Conservation (phyloP, 2,797 vertebrate genomes). For the Myripristis murdjan region DNA sequence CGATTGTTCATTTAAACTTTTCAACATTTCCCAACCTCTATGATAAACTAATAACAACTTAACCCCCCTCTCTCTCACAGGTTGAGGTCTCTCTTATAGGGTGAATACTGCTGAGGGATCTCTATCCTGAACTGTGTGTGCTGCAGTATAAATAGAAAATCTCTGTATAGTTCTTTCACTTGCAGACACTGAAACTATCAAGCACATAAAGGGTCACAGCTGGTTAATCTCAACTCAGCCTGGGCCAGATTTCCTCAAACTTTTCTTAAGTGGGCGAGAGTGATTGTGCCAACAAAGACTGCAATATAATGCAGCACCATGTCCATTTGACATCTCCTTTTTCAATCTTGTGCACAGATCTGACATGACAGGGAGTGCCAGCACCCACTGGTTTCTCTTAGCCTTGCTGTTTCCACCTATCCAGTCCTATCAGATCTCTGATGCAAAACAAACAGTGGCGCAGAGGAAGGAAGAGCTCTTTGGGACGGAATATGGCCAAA, state of each 20-base stretch:
- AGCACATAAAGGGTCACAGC: neutral
- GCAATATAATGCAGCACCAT: conserved; percentile 25
- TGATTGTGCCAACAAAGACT: conserved; percentile 1
- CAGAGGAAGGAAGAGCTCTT: conserved; percentile 26
- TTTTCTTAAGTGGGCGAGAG: neutral
- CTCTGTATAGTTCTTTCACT: neutral
- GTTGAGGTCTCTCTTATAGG: no score
- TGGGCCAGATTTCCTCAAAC: conserved; percentile 12
- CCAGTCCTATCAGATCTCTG: conserved; percentile 36
- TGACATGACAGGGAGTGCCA: conserved; percentile 45
- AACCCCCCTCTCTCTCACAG: no score
- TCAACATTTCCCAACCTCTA: no score
- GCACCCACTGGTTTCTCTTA: conserved; percentile 45
- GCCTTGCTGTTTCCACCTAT: conserved; percentile 50
- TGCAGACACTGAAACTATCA: neutral
- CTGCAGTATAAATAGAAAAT: neutral
- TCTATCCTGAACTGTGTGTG: no score
- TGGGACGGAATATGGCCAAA: conserved; percentile 46
- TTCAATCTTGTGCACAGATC: conserved; percentile 43
- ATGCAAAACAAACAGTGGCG: conserved; percentile 44
- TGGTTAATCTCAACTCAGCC: conserved; percentile 3
- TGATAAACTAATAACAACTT: no score
- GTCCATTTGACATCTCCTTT: conserved; percentile 26
- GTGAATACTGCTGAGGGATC: no score
- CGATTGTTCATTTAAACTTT: no score